These are phyloP conservation scores for Ostrea edulis DNA, from an alignment of 1,140 invertebrate species.

Conservation along the genomic window DNA sequence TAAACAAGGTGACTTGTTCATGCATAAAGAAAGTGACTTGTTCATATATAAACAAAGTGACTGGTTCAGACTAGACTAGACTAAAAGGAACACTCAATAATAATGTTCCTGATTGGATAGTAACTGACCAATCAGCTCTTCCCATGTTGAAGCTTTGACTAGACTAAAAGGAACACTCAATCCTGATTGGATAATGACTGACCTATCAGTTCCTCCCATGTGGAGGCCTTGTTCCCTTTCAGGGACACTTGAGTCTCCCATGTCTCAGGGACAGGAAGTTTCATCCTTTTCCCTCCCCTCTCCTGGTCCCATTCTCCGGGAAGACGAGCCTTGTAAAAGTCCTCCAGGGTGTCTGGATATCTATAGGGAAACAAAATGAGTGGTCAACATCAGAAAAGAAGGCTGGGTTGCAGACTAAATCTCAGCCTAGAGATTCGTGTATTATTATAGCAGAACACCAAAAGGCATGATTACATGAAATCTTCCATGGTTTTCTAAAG, in stretches of 20 bases:
- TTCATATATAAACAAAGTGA: not conserved
- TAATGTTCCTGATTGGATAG: not conserved
- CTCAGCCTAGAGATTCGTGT: too few relatives aligned
- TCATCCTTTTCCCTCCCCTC: slow-evolving; percentile 80
- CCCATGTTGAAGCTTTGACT: not conserved
- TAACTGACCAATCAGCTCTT: not conserved
- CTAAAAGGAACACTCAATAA: not conserved
- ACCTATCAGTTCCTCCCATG: slow-evolving; percentile 79
- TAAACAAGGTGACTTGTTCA: too few relatives aligned
- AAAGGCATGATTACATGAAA: too few relatives aligned
- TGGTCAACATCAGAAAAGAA: not conserved
- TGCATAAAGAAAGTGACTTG: too few relatives aligned
- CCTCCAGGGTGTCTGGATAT: slow-evolving; percentile 78
- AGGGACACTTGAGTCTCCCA: slow-evolving; percentile 81
- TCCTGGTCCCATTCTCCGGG: slow-evolving; percentile 79
- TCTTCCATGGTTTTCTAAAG: too few relatives aligned
- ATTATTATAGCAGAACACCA: too few relatives aligned
- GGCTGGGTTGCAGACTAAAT: not conserved
- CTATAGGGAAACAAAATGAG: slow-evolving; percentile 60
- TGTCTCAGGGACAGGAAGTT: slow-evolving; percentile 80
- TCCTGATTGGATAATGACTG: not conserved
- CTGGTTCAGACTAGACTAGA: not conserved
- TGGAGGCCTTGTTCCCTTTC: slow-evolving; percentile 79
- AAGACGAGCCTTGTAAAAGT: slow-evolving; percentile 78
- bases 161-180: not conserved